Conservation (phyloP, 2,888 invertebrate genomes). For the Drosophila atroscutellata region DNA sequence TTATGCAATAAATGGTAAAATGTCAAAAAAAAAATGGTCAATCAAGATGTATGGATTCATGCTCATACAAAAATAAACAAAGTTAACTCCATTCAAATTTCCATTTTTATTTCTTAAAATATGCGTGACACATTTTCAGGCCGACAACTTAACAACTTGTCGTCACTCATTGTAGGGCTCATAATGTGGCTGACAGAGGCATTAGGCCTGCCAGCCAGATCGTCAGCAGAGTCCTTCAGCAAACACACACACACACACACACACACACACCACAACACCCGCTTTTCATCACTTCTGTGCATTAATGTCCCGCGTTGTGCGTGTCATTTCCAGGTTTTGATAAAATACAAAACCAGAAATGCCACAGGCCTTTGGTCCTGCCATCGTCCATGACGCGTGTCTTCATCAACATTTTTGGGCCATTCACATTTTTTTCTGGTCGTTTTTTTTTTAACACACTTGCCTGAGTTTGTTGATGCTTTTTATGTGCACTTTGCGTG, state of each 20-base stretch:
- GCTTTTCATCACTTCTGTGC: constrained; percentile 39
- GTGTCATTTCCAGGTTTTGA: constrained; percentile 66
- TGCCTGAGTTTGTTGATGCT: constrained; percentile 49
- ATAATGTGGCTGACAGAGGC: constrained; percentile 28
- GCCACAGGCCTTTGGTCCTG: constrained; percentile 44
- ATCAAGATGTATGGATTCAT: neutral
- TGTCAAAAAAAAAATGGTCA: neutral
- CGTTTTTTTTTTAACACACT: constrained; percentile 52
- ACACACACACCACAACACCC: neutral
- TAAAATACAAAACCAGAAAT: constrained; percentile 32
- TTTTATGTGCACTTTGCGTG: constrained; percentile 75
- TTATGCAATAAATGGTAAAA: neutral
- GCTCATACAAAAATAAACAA: constrained; percentile 1
- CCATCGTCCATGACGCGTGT: constrained; percentile 39
- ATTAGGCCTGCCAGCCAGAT: constrained; percentile 25
- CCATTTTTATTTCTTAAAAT: constrained; percentile 19
- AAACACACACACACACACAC: neutral
- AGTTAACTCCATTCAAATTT: constrained; percentile 1
- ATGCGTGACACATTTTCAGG: constrained; percentile 21
- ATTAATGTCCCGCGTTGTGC: constrained; percentile 44
- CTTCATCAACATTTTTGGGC: constrained; percentile 63
- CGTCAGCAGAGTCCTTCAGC: neutral
- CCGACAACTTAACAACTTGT: constrained; percentile 18
- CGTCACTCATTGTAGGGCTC: constrained; percentile 6
- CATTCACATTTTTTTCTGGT: constrained; percentile 33